phyloP scores from a whole-genome alignment of 2,797 vertebrate genomes.

The Aselliscus stoliczkanus region DNA sequence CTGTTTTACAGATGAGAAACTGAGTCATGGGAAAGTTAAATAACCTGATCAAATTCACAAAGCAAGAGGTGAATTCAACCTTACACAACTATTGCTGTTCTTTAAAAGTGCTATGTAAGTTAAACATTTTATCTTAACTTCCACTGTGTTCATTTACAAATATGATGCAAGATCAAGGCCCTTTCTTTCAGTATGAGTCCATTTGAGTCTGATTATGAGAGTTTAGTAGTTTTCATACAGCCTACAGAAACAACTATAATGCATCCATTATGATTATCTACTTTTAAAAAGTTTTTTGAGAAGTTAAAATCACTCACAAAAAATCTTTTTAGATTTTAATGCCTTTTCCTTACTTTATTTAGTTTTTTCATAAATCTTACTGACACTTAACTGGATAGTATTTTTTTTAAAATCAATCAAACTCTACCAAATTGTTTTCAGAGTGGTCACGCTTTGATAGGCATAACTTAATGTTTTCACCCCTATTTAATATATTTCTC shows the following conservation, averaged over 20 bases:
- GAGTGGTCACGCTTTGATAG: neutral
- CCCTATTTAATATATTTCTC: neutral
- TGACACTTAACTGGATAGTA: neutral
- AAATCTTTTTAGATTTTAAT: neutral
- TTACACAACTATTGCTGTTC: neutral
- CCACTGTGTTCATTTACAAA: neutral
- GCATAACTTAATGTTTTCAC: neutral
- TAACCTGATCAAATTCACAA: neutral
- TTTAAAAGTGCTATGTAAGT: neutral
- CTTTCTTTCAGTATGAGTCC: neutral
- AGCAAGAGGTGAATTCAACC: neutral
- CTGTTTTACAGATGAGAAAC: neutral
- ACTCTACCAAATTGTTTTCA: neutral
- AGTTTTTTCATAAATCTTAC: neutral
- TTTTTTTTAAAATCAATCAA: neutral
- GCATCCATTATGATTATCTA: neutral
- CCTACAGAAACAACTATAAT: neutral
- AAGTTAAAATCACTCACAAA: neutral
- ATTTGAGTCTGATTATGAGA: neutral
- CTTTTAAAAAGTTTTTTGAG: neutral
- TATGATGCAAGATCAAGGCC: neutral
- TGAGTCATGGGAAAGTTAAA: neutral
- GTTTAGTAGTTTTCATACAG: neutral
- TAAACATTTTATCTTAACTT: neutral
- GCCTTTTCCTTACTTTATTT: neutral